phyloP scores from a whole-genome alignment of 2,797 vertebrate species.

The Sparus aurata region DNA sequence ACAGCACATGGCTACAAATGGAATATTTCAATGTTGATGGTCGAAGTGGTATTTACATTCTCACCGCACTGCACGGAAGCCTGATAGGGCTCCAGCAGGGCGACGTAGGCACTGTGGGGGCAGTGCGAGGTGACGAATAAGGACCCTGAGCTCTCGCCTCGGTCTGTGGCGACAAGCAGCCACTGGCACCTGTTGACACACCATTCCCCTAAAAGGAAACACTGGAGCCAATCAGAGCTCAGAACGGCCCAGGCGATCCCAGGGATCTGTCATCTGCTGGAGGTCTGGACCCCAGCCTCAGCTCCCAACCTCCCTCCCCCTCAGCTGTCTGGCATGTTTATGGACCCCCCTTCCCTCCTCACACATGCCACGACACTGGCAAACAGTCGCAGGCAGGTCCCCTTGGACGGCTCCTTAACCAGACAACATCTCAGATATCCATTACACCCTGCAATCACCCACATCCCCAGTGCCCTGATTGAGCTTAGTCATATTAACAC shows the following conservation, averaged over 20 bases:
- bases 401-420: constrained; percentile 68
- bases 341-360: constrained; percentile 30
- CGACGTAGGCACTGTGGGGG: constrained; percentile 27
- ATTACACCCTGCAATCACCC: constrained; percentile 34
- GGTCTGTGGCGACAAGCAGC: constrained; percentile 53
- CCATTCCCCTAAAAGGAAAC: constrained; percentile 89
- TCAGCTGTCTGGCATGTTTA: constrained; percentile 84
- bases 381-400: constrained; percentile 61
- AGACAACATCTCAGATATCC: constrained; percentile 59
- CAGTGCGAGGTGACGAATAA: constrained; percentile 78
- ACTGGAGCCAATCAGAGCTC: constrained; percentile 83
- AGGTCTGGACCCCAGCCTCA: constrained; percentile 60
- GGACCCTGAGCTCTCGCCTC: constrained; percentile 68
- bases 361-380: constrained; percentile 65
- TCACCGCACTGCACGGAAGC: constrained; percentile 50
- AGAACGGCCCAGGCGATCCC: constrained; percentile 55
- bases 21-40: constrained; percentile 60
- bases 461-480: constrained; percentile 40
- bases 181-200: constrained; percentile 80
- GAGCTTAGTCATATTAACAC: constrained; percentile 72
- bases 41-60: constrained; percentile 72
- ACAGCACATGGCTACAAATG: constrained; percentile 68
- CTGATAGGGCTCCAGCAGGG: constrained; percentile 59
- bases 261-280: constrained; percentile 74
- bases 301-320: constrained; percentile 49